Conservation (phyloP, 2,888 invertebrate species). For the Napeogenes inachia region DNA sequence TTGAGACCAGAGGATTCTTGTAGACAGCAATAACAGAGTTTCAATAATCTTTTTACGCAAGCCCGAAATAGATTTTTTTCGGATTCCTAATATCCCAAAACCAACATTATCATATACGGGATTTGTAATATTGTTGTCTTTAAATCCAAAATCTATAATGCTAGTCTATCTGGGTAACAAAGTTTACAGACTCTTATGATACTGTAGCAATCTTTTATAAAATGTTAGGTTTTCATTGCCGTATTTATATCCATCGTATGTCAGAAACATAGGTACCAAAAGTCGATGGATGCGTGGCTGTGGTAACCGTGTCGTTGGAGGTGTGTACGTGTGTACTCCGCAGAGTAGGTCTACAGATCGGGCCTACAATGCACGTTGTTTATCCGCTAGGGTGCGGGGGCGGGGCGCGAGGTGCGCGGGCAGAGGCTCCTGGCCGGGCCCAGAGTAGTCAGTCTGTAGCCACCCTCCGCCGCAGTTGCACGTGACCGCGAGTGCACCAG, state of each 20-base stretch:
- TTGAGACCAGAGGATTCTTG: conserved; percentile 6
- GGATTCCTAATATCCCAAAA: conserved; percentile 26
- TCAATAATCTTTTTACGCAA: conserved; percentile 15
- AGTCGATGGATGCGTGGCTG: conserved; percentile 29
- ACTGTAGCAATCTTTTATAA: conserved; percentile 33
- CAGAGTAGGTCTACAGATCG: conserved; percentile 64
- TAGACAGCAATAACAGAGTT: conserved; percentile 9
- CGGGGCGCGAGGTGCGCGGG: conserved; percentile 35
- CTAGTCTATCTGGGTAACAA: conserved; percentile 61
- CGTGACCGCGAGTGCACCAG: conserved; percentile 60
- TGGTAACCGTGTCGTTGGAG: conserved; percentile 37
- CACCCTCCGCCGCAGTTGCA: conserved; percentile 56
- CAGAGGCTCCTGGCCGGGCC: conserved; percentile 67
- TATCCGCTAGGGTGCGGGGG: conserved; percentile 68
- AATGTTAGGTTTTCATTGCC: conserved; percentile 35
- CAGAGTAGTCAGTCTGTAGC: conserved; percentile 58
- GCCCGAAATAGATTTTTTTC: conserved; percentile 18
- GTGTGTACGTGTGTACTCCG: conserved; percentile 48
- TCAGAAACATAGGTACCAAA: neutral
- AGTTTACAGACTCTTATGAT: conserved; percentile 49
- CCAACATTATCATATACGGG: conserved; percentile 40
- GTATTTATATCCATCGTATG: conserved; percentile 1
- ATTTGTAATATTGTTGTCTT: conserved; percentile 51
- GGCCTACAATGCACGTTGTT: conserved; percentile 76
- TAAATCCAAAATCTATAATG: conserved; percentile 71